Evolutionary conservation across 1,140 invertebrate species (phyloP).

Genomic region (Apis cerana): DNA sequence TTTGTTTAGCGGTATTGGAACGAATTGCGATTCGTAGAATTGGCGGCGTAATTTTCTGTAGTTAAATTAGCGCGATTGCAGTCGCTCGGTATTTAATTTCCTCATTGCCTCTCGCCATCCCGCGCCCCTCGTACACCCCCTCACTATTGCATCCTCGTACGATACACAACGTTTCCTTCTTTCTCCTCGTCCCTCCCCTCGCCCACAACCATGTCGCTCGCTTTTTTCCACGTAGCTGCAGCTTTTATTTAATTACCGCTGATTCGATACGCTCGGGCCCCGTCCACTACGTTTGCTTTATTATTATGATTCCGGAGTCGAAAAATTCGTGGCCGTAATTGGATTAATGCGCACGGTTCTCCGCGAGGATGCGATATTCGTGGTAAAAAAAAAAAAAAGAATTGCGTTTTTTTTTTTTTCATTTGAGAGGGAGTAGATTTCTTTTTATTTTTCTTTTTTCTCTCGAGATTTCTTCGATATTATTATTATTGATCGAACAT

Average conservation of each 20-base stretch:
- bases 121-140: not conserved
- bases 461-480: not conserved
- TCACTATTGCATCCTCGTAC: slow-evolving; percentile 7
- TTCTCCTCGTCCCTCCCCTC: not conserved
- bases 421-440: not conserved
- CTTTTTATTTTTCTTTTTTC: too few species aligned
- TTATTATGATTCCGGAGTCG: slow-evolving; percentile 21
- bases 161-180: not conserved
- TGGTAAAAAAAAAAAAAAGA: not conserved
- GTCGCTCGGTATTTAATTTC: slow-evolving; percentile 47
- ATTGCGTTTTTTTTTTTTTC: not conserved
- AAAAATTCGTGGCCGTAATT: slow-evolving; percentile 3
- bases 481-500: not conserved
- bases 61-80: slow-evolving; percentile 53
- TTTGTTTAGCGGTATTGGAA: slow-evolving; percentile 42
- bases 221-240: slow-evolving; percentile 19
- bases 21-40: slow-evolving; percentile 36
- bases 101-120: slow-evolving; percentile 22
- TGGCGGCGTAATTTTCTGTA: slow-evolving; percentile 47
- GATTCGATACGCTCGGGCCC: slow-evolving; percentile 34
- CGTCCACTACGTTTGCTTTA: slow-evolving; percentile 19
- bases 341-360: slow-evolving; percentile 9
- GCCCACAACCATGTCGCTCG: not conserved
- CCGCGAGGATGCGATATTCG: not conserved
- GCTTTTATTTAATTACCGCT: slow-evolving; percentile 40